Evolutionary conservation across 2,113 vertebrate species (phyloP).

Genomic region (Protobothrops mucrosquamatus): DNA sequence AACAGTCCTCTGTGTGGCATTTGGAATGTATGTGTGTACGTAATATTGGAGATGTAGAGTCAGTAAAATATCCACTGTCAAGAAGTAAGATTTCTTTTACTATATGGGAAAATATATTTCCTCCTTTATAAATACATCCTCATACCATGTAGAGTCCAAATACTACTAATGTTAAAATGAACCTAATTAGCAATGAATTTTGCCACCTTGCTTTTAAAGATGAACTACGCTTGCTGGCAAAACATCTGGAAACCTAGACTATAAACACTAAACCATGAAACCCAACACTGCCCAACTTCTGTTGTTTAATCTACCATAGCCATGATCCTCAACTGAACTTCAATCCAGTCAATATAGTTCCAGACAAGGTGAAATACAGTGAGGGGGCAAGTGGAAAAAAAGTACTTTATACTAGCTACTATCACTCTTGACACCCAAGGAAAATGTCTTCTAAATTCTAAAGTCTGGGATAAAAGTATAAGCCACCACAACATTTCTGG

Average conservation of each 20-base stretch:
- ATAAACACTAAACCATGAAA: neutral
- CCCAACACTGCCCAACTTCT: neutral
- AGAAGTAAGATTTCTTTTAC: slow-evolving; percentile 26
- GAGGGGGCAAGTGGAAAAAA: neutral
- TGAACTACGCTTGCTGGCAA: neutral
- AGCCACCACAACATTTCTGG: neutral
- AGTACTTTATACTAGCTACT: neutral
- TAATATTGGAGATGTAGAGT: neutral
- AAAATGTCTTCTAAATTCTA: neutral
- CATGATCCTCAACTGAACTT: neutral
- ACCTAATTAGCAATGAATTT: neutral
- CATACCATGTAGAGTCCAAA: neutral
- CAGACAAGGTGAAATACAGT: neutral
- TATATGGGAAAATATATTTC: neutral
- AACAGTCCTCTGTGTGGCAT: neutral
- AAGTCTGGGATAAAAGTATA: neutral
- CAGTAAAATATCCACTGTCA: neutral
- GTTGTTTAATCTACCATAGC: neutral
- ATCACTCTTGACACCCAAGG: neutral
- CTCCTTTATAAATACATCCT: neutral
- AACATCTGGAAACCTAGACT: neutral
- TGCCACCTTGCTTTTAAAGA: neutral
- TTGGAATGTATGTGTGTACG: neutral
- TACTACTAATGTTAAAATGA: neutral
- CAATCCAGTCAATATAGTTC: neutral